Evolutionary conservation across 2,888 invertebrate species (phyloP).

Genomic region (Arctia plantaginis): DNA sequence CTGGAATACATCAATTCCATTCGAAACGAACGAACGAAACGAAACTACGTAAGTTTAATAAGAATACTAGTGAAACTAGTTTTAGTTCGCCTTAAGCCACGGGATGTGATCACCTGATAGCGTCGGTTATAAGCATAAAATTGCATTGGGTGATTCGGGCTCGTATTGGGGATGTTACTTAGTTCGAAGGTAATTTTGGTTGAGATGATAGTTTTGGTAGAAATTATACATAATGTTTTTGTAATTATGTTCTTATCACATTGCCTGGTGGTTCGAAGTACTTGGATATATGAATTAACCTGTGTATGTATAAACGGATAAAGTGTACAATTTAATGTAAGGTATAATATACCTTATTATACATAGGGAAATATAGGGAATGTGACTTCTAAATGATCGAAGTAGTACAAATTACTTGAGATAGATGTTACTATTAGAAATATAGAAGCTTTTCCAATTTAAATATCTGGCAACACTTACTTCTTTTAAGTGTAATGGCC

Average conservation of each 20-base stretch:
- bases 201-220: slow-evolving; percentile 1
- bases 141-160: slow-evolving; percentile 41
- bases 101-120: slow-evolving; percentile 42
- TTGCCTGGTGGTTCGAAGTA: not conserved
- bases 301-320: not conserved
- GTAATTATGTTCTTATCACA: no score
- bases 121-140: slow-evolving; percentile 42
- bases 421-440: not conserved
- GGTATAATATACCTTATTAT: not conserved
- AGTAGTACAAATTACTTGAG: not conserved
- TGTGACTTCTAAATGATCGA: not conserved
- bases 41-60: slow-evolving; percentile 50
- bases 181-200: slow-evolving; percentile 20
- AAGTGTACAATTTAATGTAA: not conserved
- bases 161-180: slow-evolving; percentile 26
- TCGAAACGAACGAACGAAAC: no score
- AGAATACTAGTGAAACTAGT: slow-evolving; percentile 41
- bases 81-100: slow-evolving; percentile 40
- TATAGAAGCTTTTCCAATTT: not conserved
- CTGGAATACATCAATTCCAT: slow-evolving; percentile 16
- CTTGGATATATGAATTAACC: not conserved
- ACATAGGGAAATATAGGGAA: not conserved
- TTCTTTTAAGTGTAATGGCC: not conserved
- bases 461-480: not conserved
- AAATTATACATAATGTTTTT: not conserved